Evolutionary conservation across 2,797 vertebrate species (phyloP).

Genomic region (Rhinophrynus dorsalis): DNA sequence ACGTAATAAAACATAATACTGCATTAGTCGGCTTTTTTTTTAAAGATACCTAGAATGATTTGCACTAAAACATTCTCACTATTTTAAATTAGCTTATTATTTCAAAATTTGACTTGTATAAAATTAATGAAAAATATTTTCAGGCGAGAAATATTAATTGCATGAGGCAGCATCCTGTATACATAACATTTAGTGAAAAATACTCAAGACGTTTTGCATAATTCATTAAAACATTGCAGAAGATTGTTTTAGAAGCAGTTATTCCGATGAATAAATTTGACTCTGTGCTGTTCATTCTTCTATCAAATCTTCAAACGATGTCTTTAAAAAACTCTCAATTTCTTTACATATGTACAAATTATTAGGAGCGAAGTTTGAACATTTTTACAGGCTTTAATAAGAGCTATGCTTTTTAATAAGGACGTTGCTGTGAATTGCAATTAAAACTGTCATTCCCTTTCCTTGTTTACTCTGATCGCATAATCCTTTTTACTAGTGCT

Average conservation of each 20-base stretch:
- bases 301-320: slow-evolving; percentile 29
- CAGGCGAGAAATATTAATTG: slow-evolving; percentile 62
- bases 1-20: slow-evolving; percentile 80
- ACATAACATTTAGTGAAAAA: slow-evolving; percentile 57
- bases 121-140: slow-evolving; percentile 61
- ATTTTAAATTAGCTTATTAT: slow-evolving; percentile 66
- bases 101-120: slow-evolving; percentile 64
- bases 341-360: slow-evolving; percentile 44
- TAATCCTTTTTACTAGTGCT: too few relatives aligned
- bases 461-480: background rate
- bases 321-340: slow-evolving; percentile 38
- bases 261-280: slow-evolving; percentile 61
- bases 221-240: slow-evolving; percentile 54
- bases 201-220: slow-evolving; percentile 58
- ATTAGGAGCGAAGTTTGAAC: slow-evolving; percentile 45
- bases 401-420: background rate
- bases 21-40: slow-evolving; percentile 70
- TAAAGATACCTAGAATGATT: slow-evolving; percentile 73
- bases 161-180: slow-evolving; percentile 56
- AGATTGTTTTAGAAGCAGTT: slow-evolving; percentile 56
- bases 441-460: background rate
- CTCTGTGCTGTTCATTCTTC: slow-evolving; percentile 52
- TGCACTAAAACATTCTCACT: slow-evolving; percentile 66
- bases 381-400: slow-evolving; percentile 9
- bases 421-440: background rate